Conservation (phyloP, 1,140 invertebrate genomes). For the Habropoda laboriosa region DNA sequence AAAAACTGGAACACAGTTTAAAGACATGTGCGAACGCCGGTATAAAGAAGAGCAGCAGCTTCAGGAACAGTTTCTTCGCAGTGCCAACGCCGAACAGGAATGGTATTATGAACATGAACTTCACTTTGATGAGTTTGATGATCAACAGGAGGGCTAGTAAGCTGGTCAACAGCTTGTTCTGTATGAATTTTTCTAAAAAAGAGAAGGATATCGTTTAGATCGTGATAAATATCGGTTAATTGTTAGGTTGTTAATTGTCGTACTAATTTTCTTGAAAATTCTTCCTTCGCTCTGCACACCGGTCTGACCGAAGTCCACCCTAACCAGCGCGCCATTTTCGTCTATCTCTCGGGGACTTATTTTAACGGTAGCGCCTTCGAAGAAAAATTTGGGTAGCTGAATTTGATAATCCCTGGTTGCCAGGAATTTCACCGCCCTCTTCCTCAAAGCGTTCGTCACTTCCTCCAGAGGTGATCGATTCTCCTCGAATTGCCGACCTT, state of each 20-base stretch:
- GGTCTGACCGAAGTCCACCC: constrained; percentile 85
- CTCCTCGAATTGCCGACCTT: constrained; percentile 71
- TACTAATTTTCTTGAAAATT: constrained; percentile 89
- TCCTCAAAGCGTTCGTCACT: constrained; percentile 86
- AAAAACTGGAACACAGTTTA: constrained; percentile 91
- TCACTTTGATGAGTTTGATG: constrained; percentile 90
- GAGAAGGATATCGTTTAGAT: constrained; percentile 47
- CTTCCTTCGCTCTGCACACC: constrained; percentile 81
- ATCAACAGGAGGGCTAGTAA: constrained; percentile 88
- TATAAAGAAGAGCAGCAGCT: constrained; percentile 90
- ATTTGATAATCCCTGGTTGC: constrained; percentile 89
- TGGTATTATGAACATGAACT: constrained; percentile 89
- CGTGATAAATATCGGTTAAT: neutral
- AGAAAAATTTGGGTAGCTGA: constrained; percentile 86
- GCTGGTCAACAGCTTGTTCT: constrained; percentile 87
- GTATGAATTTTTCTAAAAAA: constrained; percentile 89
- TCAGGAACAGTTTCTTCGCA: constrained; percentile 91
- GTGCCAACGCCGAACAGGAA: constrained; percentile 88
- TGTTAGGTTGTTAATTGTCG: constrained; percentile 68
- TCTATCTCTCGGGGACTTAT: constrained; percentile 88
- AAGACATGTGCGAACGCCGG: constrained; percentile 91
- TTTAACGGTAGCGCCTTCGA: constrained; percentile 86
- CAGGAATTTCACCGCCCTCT: constrained; percentile 87
- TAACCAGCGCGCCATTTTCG: constrained; percentile 87
- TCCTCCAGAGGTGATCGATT: constrained; percentile 85